phyloP scores from a whole-genome alignment of 2,797 vertebrate genomes.

The Amniataba percoides region DNA sequence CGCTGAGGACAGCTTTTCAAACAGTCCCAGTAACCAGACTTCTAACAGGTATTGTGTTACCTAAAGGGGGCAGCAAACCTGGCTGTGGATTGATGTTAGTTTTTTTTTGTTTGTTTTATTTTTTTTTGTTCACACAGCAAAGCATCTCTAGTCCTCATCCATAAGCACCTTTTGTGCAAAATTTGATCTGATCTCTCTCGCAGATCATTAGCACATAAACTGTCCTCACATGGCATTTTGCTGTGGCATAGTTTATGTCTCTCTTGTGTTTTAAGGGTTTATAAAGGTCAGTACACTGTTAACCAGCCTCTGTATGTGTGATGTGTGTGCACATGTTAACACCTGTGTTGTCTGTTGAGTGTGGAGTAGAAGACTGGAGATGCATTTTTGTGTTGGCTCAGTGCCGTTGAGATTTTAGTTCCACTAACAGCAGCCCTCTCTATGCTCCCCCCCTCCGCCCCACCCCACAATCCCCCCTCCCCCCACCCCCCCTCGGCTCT shows the following conservation, averaged over 20 bases:
- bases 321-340: constrained; percentile 61
- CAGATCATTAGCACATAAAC: constrained; percentile 61
- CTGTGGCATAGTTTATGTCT: constrained; percentile 62
- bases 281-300: constrained; percentile 53
- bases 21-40: constrained; percentile 48
- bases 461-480: constrained; percentile 40
- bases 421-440: constrained; percentile 79
- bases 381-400: constrained; percentile 62
- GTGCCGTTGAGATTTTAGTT: constrained; percentile 56
- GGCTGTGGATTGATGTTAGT: constrained; percentile 54
- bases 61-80: constrained; percentile 79
- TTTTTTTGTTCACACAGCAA: constrained; percentile 60
- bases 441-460: constrained; percentile 52
- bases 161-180: constrained; percentile 57
- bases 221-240: constrained; percentile 45
- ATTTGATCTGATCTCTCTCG: constrained; percentile 49
- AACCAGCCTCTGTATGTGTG: constrained; percentile 54
- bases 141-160: constrained; percentile 76
- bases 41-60: constrained; percentile 67
- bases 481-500: constrained; percentile 62
- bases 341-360: constrained; percentile 57
- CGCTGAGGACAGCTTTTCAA: constrained; percentile 64
- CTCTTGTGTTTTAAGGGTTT: constrained; percentile 43
- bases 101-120: constrained; percentile 32
- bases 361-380: constrained; percentile 68